Conservation (phyloP, 2,113 vertebrate species). For the Cygnus buccinator region DNA sequence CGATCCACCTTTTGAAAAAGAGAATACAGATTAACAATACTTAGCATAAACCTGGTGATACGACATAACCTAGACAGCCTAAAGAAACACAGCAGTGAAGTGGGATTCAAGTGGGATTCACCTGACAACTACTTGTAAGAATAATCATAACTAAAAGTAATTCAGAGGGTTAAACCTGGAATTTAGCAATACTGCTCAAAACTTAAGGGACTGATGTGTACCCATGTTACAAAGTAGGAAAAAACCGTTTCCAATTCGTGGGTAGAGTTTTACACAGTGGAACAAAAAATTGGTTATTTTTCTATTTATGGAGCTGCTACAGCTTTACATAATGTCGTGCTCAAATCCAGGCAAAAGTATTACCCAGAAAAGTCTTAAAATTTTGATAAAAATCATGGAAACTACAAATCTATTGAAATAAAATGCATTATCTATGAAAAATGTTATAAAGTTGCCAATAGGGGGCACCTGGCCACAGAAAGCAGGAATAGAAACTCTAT, state of each 20-base stretch:
- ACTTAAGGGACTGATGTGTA: neutral
- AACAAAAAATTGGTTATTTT: neutral
- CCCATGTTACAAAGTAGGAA: neutral
- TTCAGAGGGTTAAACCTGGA: neutral
- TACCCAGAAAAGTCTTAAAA: neutral
- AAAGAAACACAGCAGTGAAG: neutral
- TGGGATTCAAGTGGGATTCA: neutral
- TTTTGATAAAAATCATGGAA: neutral
- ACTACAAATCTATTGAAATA: neutral
- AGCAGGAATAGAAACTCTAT: neutral
- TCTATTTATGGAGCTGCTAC: neutral
- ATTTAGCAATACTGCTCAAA: neutral
- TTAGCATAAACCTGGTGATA: neutral
- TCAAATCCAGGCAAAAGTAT: neutral
- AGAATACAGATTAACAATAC: slow-evolving; percentile 64
- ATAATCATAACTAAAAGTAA: neutral
- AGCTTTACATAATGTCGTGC: neutral
- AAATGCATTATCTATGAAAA: neutral
- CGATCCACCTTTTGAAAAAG: slow-evolving; percentile 90
- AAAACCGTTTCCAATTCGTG: neutral
- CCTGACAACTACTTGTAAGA: neutral
- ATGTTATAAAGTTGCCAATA: neutral
- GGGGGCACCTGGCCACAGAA: neutral
- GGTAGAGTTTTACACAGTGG: neutral
- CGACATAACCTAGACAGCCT: neutral